A percentile compares a stretch with the other conserved stretches of the same genome.
Evolutionary conservation across 2,797 vertebrate genomes (phyloP).

Genomic region (Coreius guichenoti): DNA sequence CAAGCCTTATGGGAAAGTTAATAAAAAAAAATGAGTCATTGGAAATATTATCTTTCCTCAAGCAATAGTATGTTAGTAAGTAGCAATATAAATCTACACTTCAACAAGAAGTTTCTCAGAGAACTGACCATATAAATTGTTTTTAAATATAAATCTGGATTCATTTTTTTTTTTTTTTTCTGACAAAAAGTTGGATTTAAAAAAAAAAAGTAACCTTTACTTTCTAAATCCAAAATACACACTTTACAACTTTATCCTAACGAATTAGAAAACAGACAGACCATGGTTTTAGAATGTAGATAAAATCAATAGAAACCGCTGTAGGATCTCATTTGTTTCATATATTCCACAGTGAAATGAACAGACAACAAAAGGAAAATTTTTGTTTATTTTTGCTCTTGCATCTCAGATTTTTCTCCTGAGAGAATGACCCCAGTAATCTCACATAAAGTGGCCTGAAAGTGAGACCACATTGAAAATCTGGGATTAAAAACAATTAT

Average conservation of each 20-base stretch:
- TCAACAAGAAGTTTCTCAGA: background rate
- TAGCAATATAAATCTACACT: slow-evolving; percentile 15
- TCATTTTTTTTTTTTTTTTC: background rate
- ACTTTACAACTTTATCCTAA: background rate
- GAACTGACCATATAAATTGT: background rate
- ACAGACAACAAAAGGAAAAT: too few species aligned
- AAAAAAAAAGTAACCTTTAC: background rate
- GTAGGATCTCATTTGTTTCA: background rate
- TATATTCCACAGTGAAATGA: too few species aligned
- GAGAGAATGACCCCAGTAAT: too few species aligned
- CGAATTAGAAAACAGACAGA: background rate
- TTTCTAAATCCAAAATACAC: background rate
- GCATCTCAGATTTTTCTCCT: too few species aligned
- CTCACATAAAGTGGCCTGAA: too few species aligned
- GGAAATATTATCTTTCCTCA: slow-evolving; percentile 16
- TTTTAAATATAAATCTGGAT: background rate
- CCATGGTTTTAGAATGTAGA: background rate
- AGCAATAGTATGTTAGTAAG: slow-evolving; percentile 11
- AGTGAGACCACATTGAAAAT: too few species aligned
- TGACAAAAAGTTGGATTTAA: background rate
- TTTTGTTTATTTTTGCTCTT: too few species aligned
- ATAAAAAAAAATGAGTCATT: slow-evolving; percentile 1
- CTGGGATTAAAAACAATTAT: too few species aligned
- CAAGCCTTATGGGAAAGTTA: background rate
- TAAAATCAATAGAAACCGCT: background rate